These are phyloP conservation scores for Nomada hirtipes DNA, from an alignment of 2,888 invertebrate genomes.

Conservation along the genomic window DNA sequence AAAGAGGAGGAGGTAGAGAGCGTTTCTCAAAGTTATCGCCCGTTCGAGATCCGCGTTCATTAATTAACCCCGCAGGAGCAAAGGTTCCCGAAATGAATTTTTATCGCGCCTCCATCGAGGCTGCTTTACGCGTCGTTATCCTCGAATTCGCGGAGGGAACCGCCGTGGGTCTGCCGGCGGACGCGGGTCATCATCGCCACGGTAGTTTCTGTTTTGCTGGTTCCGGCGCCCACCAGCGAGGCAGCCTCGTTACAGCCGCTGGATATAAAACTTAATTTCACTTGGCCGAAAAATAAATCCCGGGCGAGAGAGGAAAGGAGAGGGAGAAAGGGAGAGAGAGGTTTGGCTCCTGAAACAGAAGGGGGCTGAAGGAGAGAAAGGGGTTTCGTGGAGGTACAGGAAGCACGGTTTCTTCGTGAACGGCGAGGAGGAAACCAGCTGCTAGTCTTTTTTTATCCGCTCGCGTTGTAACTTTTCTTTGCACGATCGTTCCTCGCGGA, in stretches of 20 bases:
- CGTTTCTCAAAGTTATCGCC: slow-evolving; percentile 13
- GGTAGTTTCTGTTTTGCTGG: slow-evolving; percentile 59
- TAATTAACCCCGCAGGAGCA: slow-evolving; percentile 36
- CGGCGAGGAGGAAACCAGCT: slow-evolving; percentile 52
- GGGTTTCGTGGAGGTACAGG: slow-evolving; percentile 38
- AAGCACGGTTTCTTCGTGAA: slow-evolving; percentile 49
- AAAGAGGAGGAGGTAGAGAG: not conserved
- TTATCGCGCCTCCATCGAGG: slow-evolving; percentile 24
- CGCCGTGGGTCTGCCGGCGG: slow-evolving; percentile 10
- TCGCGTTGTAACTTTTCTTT: slow-evolving; percentile 49
- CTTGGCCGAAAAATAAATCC: slow-evolving; percentile 74
- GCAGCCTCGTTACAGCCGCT: slow-evolving; percentile 69
- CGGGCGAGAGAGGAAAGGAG: not conserved
- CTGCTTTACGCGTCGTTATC: slow-evolving; percentile 33
- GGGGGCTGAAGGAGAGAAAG: not conserved
- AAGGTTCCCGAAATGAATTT: slow-evolving; percentile 23
- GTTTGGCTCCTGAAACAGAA: not conserved
- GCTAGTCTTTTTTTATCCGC: slow-evolving; percentile 49
- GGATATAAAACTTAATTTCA: slow-evolving; percentile 77
- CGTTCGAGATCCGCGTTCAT: slow-evolving; percentile 13
- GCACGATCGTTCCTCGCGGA: slow-evolving; percentile 41
- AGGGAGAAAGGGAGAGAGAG: not conserved
- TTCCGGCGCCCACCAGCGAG: slow-evolving; percentile 59
- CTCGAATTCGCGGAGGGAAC: not conserved
- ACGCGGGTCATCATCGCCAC: slow-evolving; percentile 62